Conservation (phyloP, 2,113 vertebrate species). For the Nycticorax nycticorax region DNA sequence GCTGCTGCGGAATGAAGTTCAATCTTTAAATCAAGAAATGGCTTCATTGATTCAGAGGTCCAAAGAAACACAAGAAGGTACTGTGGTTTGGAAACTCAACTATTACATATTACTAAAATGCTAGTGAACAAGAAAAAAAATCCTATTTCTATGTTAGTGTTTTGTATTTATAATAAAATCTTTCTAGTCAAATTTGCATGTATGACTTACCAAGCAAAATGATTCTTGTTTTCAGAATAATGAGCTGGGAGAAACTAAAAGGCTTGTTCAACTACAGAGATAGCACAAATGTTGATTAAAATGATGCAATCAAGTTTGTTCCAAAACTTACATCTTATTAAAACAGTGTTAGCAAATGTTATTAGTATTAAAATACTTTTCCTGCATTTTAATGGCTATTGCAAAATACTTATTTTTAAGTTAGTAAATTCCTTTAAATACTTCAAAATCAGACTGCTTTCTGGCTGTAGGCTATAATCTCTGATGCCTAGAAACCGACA, state of each 20-base stretch:
- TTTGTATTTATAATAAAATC: background rate
- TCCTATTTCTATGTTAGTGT: background rate
- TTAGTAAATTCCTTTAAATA: background rate
- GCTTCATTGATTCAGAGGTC: constrained; percentile 90
- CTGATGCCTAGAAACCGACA: background rate
- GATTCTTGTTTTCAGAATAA: background rate
- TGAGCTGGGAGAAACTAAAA: background rate
- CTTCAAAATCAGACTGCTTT: background rate
- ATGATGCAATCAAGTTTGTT: background rate
- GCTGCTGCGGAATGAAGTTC: constrained; percentile 90
- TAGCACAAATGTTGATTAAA: background rate
- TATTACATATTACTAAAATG: background rate
- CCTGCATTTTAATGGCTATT: background rate
- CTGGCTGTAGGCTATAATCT: background rate
- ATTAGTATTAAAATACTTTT: background rate
- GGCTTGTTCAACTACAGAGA: background rate
- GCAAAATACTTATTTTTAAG: background rate
- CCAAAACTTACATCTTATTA: background rate
- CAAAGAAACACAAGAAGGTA: constrained; percentile 93
- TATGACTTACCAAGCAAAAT: background rate
- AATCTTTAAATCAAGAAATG: constrained; percentile 98
- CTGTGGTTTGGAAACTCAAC: background rate
- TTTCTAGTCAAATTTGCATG: background rate
- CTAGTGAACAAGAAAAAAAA: background rate
- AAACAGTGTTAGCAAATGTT: background rate